Base-by-base conservation (phyloP, 2,797 vertebrate genomes). In the Dipus sagitta region DNA sequence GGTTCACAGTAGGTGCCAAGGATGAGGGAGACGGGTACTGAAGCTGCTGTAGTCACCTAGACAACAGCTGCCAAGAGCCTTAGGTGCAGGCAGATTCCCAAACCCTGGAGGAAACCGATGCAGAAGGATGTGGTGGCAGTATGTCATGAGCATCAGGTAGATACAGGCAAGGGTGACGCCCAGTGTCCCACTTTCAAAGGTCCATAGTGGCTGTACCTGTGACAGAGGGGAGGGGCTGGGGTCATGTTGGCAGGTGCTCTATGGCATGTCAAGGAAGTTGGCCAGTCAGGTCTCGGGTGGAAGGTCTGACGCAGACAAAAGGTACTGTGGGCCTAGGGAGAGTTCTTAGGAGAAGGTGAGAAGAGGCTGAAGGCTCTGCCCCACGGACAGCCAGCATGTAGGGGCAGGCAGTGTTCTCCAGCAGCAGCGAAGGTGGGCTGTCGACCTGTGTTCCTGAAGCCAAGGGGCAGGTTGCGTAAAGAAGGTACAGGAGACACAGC, bases 151-250 rank as follows among this genome's bases (percentile, higher is more conserved):
- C 13, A 34, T 64, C 42, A 72, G 23, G 24, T 23, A 18, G 52
- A 26, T 4, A 14, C 18, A 10, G 0, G 0, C 0, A 0, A 15
- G 8, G 4, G 32, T n/a, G 64, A 68, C 18, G 32, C 13, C n/a
- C n/a, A 0, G 42, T 60, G 60, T 47, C 72, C 85, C 76, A 14
- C 9, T 32, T 82, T 52, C 8, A 11, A 54, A 65, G 14, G 24
- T 60, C 70, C 42, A 2, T 3, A 28, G 52, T 1, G 30, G 67
- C 2, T 2, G n/a, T 58, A 17, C 58, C 28, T 0, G 47, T 67
- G 28, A 17, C 0, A 28, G 17, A 28, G 47, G 28, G n/a, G 21
- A 20, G 2, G 38, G 52, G 4, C 30, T 2, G 1, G 75, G 68
- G 20, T 20, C 65, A 32, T 26, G 3, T 21, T 24, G 30, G 26